Conservation (phyloP, 2,797 vertebrate species). For the Distichodus sexfasciatus region DNA sequence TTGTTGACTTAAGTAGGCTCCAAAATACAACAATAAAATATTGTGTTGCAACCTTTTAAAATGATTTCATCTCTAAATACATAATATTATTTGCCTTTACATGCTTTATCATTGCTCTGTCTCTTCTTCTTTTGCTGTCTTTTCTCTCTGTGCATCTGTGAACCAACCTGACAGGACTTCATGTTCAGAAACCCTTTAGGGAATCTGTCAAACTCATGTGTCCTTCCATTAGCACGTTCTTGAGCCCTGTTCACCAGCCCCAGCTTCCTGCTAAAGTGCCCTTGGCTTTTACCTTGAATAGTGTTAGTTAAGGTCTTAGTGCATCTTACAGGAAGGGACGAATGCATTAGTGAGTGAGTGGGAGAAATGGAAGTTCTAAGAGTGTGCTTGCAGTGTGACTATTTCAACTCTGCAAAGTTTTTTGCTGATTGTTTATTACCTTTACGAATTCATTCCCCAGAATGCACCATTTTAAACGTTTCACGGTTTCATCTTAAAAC, state of each 20-base stretch:
- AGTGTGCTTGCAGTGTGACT: not conserved
- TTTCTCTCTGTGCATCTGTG: not conserved
- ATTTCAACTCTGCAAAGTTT: not conserved
- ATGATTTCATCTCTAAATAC: too few relatives aligned
- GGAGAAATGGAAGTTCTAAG: not conserved
- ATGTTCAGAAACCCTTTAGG: conserved; percentile 2
- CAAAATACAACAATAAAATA: too few relatives aligned
- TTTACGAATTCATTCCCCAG: too few relatives aligned
- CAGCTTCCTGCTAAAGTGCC: not conserved
- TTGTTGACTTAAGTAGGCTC: too few relatives aligned
- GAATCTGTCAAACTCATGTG: not conserved
- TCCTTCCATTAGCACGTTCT: conserved; percentile 29
- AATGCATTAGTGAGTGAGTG: not conserved
- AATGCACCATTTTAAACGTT: too few relatives aligned
- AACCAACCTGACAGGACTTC: conserved; percentile 14
- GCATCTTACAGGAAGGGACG: not conserved
- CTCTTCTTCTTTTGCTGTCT: not conserved
- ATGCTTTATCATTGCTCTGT: not conserved
- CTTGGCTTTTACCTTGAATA: not conserved
- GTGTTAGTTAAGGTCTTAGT: not conserved
- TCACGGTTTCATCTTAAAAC: not conserved
- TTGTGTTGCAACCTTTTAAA: too few relatives aligned
- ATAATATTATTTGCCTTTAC: too few relatives aligned
- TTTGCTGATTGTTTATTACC: not conserved
- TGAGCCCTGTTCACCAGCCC: not conserved